phyloP scores from a whole-genome alignment of 2,888 invertebrate genomes.

The Spilosoma lubricipeda region DNA sequence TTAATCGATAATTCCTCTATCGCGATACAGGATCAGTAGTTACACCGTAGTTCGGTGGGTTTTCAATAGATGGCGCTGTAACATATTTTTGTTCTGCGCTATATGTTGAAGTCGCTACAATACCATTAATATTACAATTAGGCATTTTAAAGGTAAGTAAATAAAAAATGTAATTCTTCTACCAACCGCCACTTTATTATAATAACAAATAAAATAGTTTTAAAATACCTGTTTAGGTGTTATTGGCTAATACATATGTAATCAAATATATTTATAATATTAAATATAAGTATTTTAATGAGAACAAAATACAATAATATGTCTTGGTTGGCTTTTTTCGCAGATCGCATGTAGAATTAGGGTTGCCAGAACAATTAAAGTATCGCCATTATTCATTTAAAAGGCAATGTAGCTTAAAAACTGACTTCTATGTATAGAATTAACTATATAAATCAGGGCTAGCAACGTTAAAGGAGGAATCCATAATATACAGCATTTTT shows the following conservation, averaged over 20 bases:
- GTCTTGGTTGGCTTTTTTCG: conserved; percentile 45
- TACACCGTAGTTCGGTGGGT: too few species aligned
- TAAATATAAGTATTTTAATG: conserved; percentile 46
- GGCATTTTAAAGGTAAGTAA: neutral
- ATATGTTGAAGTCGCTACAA: too few species aligned
- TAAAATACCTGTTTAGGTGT: conserved; percentile 54
- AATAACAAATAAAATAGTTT: conserved; percentile 61
- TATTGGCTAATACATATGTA: conserved; percentile 56
- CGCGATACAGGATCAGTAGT: too few species aligned
- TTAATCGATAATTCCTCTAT: too few species aligned
- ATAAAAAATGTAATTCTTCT: conserved; percentile 41
- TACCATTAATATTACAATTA: neutral
- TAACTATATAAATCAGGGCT: neutral
- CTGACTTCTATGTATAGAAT: neutral
- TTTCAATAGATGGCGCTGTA: too few species aligned
- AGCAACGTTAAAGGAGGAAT: neutral
- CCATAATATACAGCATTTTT: neutral
- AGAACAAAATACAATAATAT: conserved; percentile 42
- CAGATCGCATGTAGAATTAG: conserved; percentile 25
- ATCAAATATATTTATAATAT: conserved; percentile 45
- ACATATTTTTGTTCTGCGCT: too few species aligned
- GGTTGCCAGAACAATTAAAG: neutral
- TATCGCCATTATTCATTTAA: neutral
- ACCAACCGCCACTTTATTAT: conserved; percentile 65
- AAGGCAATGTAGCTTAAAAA: neutral